Base-by-base conservation (phyloP, 2,797 vertebrate species). In the Poecilia velifera region DNA sequence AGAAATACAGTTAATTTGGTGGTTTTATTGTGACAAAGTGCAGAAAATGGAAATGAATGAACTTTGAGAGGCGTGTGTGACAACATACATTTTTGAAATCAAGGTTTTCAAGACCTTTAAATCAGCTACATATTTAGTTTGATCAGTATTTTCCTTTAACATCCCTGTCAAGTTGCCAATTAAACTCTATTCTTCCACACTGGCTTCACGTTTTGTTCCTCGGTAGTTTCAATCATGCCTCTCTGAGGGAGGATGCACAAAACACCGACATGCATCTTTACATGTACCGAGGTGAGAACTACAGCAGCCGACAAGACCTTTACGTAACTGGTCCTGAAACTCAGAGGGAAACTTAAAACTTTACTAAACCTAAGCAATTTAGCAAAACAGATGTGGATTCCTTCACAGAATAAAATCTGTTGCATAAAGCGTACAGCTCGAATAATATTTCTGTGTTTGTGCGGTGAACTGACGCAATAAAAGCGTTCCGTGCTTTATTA, bases 391-490 rank as follows among this genome's bases (percentile, higher is more conserved):
- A 59, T 10, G 0, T 28, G n/a, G 55, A 31, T 31, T 55, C 22
- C 53, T 55, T n/a, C 53, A 55, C 53, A 55, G 18, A 59, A 76
- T 79, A 79, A 72, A 72, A 80, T 81, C 84, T 83, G 84, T 46
- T 73, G 59, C 12, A 18, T 25, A 66, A 78, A 20, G 4, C 49
- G 18, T 12, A 34, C 28, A 72, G 22, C 31, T 73, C 25, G 31
- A 47, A 36, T n/a, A 51, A 53, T 4, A 73, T 51, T 51, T 73
- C n/a, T 20, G n/a, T 49, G 22, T 22, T 53, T 53, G 28, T 34
- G 2, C 39, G 7, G 18, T 4, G 72, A 73, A 47, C 47, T 8
- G 36, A 51, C 46, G 13, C 20, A 34, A 73, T 36, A 31, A 72
- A 28, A 22, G 4, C 51, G 31, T 34, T 36, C 31, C 47, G 6